Evolutionary conservation across 2,113 vertebrate genomes (phyloP).

Genomic region (Daubentonia madagascariensis): DNA sequence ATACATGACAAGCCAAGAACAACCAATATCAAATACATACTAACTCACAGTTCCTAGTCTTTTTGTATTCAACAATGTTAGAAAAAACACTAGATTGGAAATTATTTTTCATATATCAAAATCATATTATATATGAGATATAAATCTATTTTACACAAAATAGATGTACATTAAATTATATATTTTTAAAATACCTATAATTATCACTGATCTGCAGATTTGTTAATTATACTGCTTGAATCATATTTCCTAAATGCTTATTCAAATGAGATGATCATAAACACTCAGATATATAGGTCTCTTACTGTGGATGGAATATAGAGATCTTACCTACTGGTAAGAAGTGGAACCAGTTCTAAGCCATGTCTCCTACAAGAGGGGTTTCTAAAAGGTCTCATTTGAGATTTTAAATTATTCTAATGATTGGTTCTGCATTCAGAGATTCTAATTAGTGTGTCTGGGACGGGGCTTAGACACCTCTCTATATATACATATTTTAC

Average conservation of each 20-base stretch:
- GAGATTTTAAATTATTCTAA: neutral
- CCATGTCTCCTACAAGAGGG: neutral
- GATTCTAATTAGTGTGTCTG: neutral
- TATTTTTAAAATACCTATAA: neutral
- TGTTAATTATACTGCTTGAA: neutral
- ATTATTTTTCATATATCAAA: neutral
- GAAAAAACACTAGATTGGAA: neutral
- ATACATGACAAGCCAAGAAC: conserved; percentile 54
- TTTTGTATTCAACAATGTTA: conserved; percentile 1
- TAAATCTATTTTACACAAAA: neutral
- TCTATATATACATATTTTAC: neutral
- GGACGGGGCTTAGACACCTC: neutral
- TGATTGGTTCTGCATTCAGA: neutral
- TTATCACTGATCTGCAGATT: neutral
- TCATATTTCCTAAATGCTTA: conserved; percentile 32
- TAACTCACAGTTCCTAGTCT: conserved; percentile 1
- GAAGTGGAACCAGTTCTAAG: neutral
- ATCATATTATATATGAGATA: neutral
- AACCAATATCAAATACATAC: conserved; percentile 47
- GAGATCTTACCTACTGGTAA: neutral
- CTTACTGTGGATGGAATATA: neutral
- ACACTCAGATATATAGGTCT: neutral
- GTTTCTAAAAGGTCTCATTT: neutral
- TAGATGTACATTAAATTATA: neutral
- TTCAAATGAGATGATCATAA: neutral